Evolutionary conservation across 2,797 vertebrate genomes (phyloP).

Genomic region (Lates japonicus): DNA sequence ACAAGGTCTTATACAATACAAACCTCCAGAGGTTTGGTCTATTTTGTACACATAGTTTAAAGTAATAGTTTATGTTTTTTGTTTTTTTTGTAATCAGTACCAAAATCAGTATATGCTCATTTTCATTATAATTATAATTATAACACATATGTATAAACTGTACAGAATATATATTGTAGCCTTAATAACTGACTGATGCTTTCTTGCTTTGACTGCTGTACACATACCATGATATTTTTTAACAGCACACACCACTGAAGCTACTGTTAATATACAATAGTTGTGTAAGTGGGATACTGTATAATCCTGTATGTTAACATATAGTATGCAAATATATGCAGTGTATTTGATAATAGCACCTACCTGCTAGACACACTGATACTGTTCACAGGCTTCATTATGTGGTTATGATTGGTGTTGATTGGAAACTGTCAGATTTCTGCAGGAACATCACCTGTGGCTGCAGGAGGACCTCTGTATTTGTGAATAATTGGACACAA

Average conservation of each 20-base stretch:
- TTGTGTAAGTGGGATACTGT: no score
- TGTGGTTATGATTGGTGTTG: neutral
- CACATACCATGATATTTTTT: neutral
- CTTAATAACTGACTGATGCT: neutral
- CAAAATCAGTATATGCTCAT: no score
- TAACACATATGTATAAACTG: neutral
- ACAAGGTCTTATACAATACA: neutral
- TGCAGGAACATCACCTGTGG: conserved; percentile 3
- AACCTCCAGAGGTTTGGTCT: neutral
- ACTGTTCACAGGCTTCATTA: neutral
- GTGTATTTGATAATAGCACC: neutral
- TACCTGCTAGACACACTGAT: neutral
- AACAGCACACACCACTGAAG: neutral
- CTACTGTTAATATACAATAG: neutral
- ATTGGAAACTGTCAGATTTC: neutral
- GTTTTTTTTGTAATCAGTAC: neutral
- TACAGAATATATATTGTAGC: neutral
- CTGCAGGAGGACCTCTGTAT: conserved; percentile 6
- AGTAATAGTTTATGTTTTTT: neutral
- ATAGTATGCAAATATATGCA: neutral
- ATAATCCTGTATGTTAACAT: no score
- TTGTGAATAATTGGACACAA: conserved; percentile 9
- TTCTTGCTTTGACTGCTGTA: neutral
- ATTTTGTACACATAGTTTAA: neutral
- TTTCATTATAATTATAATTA: no score